Evolutionary conservation across 2,888 invertebrate species (phyloP).

Genomic region (Notocelia uddmanniana): DNA sequence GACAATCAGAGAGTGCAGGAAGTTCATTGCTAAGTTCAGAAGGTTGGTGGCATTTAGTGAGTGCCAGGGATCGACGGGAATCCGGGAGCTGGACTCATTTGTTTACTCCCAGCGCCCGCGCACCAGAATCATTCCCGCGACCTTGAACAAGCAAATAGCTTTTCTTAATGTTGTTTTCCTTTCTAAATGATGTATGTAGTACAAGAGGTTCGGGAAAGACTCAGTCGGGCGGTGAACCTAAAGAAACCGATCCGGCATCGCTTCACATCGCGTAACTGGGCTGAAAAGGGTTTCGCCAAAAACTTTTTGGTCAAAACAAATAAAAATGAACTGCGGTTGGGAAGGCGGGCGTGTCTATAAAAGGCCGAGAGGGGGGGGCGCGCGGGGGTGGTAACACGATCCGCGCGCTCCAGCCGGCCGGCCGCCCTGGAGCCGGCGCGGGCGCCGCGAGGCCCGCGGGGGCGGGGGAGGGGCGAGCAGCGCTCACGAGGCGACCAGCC

Average conservation of each 20-base stretch:
- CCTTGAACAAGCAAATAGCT: conserved; percentile 32
- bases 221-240: conserved; percentile 8
- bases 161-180: conserved; percentile 35
- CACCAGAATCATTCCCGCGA: conserved; percentile 33
- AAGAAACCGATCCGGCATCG: conserved; percentile 25
- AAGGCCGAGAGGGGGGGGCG: conserved; percentile 85
- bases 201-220: conserved; percentile 15
- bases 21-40: conserved; percentile 83
- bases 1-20: conserved; percentile 69
- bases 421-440: conserved; percentile 78
- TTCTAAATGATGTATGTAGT: conserved; percentile 38
- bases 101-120: conserved; percentile 36
- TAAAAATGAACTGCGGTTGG: conserved; percentile 77
- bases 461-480: conserved; percentile 55
- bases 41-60: conserved; percentile 66
- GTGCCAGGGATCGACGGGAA: conserved; percentile 74
- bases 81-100: conserved; percentile 63
- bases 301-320: conserved; percentile 82
- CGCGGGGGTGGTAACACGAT: conserved; percentile 86
- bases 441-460: conserved; percentile 51
- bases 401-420: conserved; percentile 83
- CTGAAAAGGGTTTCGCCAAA: conserved; percentile 73
- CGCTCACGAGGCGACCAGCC: conserved; percentile 72
- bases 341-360: conserved; percentile 84
- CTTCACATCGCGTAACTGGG: conserved; percentile 18